Base-by-base conservation (phyloP, 1,140 invertebrate species). In the Drosophila subobscura region DNA sequence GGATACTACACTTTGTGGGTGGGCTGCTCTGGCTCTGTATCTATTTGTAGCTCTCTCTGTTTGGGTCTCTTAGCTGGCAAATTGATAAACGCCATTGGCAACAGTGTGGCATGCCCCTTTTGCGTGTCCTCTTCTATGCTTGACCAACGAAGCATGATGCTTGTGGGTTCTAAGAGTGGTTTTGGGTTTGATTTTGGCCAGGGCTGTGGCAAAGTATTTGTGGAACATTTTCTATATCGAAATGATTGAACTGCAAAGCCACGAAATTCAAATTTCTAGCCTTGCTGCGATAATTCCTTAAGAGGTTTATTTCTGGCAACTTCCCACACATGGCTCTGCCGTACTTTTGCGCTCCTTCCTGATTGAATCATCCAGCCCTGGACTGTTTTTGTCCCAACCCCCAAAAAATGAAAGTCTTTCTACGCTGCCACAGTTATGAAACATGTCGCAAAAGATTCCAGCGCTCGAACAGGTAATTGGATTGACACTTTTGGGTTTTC, bases 391-490 rank as follows among this genome's bases (percentile, higher is more conserved):
- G 22, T 5, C 70, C 27, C 68, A 44, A 63, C 50, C 16, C 16
- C 65, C 50, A 16, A 53, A 70, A 70, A 70, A 70, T 54, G 57
- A 72, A 72, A 72, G 71, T 74, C 71, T 74, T 73, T 74, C 59
- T 58, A 42, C 53, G 72, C 37, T 61, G 72, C 72, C 72, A 66
- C 76, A 85, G 81, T 86, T 86, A 86, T 88, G 83, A 88, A 88
- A 89, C 83, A 88, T 88, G 83, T 88, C 83, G 83, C 84, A 88
- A 88, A 88, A 88, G 83, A 88, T 88, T 88, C 83, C 83, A 72
- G 83, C 78, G 75, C 84, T 88, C 83, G 83, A 88, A 88, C 83
- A 88, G 83, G 83, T 88, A 88, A 88, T 88, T 88, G 83, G 83
- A 88, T 88, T 88, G 83, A 88, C 83, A 88, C 83, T 88, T 88